Percentiles rank a stretch among this genome's conserved stretches.
These are phyloP conservation scores for Clarias macrocephalus DNA, from an alignment of 2,113 vertebrate species.

Conservation along the genomic window DNA sequence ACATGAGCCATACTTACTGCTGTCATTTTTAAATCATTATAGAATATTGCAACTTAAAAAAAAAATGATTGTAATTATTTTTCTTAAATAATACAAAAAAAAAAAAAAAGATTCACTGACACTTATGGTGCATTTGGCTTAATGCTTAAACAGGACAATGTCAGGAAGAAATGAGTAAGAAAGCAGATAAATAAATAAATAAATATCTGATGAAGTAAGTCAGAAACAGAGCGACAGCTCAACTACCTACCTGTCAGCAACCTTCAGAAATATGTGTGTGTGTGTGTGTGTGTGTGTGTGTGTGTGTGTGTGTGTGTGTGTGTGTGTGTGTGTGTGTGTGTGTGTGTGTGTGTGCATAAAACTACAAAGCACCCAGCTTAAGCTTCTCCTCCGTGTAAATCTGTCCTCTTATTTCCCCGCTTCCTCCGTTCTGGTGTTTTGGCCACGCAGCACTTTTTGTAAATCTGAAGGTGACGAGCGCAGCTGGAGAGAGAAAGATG, in stretches of 20 bases:
- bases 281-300: background rate
- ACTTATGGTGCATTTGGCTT: background rate
- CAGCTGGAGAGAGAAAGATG: background rate
- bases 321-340: background rate
- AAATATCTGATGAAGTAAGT: conserved; percentile 65
- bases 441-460: conserved; percentile 57
- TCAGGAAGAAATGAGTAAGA: background rate
- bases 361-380: conserved; percentile 68
- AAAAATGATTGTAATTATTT: too few relatives aligned
- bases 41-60: too few relatives aligned
- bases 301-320: too few relatives aligned
- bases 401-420: conserved; percentile 52
- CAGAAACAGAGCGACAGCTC: conserved; percentile 56
- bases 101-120: too few relatives aligned
- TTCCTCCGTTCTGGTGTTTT: conserved; percentile 40
- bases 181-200: background rate
- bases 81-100: background rate
- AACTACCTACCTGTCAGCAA: conserved; percentile 66
- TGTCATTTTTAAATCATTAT: background rate
- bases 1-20: too few relatives aligned
- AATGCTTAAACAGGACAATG: background rate
- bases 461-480: conserved; percentile 8
- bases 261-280: conserved; percentile 33
- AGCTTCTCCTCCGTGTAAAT: conserved; percentile 68
- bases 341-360: conserved; percentile 56